A percentile compares a stretch with the other conserved stretches of the same genome.
Conservation (phyloP, 2,888 invertebrate species). For the Drosophila gaucha region DNA sequence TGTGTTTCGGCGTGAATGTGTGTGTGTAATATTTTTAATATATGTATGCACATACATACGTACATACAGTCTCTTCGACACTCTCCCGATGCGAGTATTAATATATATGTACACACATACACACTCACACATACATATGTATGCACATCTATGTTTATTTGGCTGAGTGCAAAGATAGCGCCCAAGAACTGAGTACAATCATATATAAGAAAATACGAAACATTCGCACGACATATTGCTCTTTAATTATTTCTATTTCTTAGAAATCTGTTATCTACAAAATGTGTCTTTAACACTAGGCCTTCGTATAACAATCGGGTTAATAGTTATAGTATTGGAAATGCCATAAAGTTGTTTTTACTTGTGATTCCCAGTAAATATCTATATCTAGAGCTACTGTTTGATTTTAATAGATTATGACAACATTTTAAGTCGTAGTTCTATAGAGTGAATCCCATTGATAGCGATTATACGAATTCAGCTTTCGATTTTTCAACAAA, state of each 20-base stretch:
- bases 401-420: background rate
- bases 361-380: conserved; percentile 1
- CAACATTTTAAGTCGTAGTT: background rate
- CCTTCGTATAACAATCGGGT: conserved; percentile 30
- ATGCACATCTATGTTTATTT: conserved; percentile 1
- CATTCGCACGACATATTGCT: conserved; percentile 66
- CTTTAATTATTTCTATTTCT: conserved; percentile 74
- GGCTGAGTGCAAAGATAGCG: conserved; percentile 48
- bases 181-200: conserved; percentile 28
- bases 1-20: conserved; percentile 7
- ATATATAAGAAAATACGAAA: conserved; percentile 24
- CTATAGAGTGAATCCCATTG: background rate
- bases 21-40: conserved; percentile 23
- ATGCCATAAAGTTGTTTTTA: background rate
- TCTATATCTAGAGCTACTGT: background rate
- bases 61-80: conserved; percentile 5
- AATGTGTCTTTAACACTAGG: conserved; percentile 22
- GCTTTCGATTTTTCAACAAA: too few relatives aligned
- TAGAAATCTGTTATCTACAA: conserved; percentile 75
- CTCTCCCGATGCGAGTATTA: too few relatives aligned
- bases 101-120: conserved; percentile 10
- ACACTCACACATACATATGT: conserved; percentile 7
- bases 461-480: too few relatives aligned
- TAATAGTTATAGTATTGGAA: conserved; percentile 8
- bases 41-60: conserved; percentile 9